phyloP scores from a whole-genome alignment of 30 jellyfish, hydroid and myxozoan species.

The Catostylus mosaicus region DNA sequence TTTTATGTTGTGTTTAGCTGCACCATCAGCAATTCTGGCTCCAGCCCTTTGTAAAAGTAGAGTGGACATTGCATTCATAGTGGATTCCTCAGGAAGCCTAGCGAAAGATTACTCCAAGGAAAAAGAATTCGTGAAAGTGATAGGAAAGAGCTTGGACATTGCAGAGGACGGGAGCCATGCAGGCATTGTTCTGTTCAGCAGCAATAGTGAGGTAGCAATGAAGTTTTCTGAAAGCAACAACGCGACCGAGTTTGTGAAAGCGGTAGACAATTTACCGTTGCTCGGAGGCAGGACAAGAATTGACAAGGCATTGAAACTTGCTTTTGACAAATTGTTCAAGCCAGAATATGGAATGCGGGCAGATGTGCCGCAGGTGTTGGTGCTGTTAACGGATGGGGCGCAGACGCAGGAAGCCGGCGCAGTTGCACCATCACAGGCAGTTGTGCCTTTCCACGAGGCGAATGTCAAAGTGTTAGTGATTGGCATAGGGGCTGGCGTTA shows the following conservation, averaged over 20 bases:
- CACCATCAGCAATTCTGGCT: neutral
- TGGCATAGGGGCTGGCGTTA: constrained; percentile 50
- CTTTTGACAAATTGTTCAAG: constrained; percentile 33
- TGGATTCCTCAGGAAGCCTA: constrained; percentile 70
- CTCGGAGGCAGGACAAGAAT: constrained; percentile 49
- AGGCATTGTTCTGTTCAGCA: constrained; percentile 58
- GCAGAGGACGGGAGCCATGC: constrained; percentile 44
- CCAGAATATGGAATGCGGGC: constrained; percentile 55
- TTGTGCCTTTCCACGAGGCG: constrained; percentile 46
- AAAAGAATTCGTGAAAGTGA: constrained; percentile 42
- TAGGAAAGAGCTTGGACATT: constrained; percentile 28
- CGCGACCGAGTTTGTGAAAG: constrained; percentile 7
- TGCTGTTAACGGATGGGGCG: constrained; percentile 59
- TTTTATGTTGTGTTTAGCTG: no score
- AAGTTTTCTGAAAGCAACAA: constrained; percentile 37
- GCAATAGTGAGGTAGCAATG: constrained; percentile 30
- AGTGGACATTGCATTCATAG: constrained; percentile 57
- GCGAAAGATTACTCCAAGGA: constrained; percentile 29
- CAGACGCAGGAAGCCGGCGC: constrained; percentile 42
- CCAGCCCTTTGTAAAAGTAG: constrained; percentile 22
- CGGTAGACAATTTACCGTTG: constrained; percentile 65
- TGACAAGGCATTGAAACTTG: constrained; percentile 53
- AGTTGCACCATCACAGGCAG: constrained; percentile 33
- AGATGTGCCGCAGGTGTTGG: constrained; percentile 56
- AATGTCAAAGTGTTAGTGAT: constrained; percentile 48